Conservation (phyloP, 2,888 invertebrate genomes). For the Melipona beecheii region DNA sequence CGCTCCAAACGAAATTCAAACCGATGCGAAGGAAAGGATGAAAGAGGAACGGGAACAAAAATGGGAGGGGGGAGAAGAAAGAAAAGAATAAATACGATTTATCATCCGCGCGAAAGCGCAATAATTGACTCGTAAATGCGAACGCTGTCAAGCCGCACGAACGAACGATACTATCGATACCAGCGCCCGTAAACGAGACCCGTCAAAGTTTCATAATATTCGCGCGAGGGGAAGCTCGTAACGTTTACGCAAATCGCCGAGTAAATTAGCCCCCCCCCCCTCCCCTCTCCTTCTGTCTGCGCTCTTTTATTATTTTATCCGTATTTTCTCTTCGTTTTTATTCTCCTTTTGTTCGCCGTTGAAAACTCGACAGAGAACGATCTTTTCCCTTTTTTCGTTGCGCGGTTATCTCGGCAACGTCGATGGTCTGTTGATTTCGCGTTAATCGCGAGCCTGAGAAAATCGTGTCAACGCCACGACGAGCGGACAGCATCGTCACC, state of each 20-base stretch:
- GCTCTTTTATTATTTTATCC: background rate
- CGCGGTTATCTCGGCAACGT: constrained; percentile 7
- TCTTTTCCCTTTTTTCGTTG: background rate
- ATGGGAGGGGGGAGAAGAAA: background rate
- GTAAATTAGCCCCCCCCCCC: constrained; percentile 15
- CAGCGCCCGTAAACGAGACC: constrained; percentile 36
- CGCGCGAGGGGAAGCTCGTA: constrained; percentile 14
- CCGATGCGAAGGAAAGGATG: background rate
- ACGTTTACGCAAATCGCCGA: constrained; percentile 21
- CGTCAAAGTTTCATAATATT: constrained; percentile 31
- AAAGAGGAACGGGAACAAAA: background rate
- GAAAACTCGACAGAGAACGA: constrained; percentile 10
- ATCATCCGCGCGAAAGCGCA: background rate
- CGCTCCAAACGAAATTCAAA: background rate
- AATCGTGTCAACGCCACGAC: constrained; percentile 6
- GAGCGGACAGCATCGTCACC: constrained; percentile 32
- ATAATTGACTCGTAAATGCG: constrained; percentile 21
- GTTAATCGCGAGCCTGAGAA: constrained; percentile 44
- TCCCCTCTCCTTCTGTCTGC: background rate
- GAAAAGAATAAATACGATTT: background rate
- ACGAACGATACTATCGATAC: constrained; percentile 2
- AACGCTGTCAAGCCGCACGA: constrained; percentile 5
- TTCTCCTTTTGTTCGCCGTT: background rate
- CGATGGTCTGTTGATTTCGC: constrained; percentile 19
- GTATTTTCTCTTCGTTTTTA: background rate